Evolutionary conservation across 1,140 invertebrate genomes (phyloP), one percentile per base, ranked within the genome.

Genomic region (Drosophila punjabiensis): DNA sequence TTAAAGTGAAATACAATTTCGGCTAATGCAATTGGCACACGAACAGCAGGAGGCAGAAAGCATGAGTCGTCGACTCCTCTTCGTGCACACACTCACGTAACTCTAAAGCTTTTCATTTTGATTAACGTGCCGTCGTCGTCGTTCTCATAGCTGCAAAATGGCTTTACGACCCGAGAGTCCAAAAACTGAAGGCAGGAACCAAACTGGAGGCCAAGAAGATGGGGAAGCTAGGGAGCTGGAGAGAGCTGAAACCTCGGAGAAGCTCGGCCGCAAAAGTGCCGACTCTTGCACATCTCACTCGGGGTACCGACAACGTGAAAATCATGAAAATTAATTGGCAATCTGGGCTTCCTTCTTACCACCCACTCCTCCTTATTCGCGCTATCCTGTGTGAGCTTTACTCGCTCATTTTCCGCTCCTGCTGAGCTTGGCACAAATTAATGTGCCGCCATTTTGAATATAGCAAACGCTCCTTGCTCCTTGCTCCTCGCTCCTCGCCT

Each of bases 1-100:
- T 90, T 86, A 75, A 86, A 82, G 76, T 90, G 82, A 90, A 86
- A 80, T 82, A 86, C 87, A 86, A 86, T 91, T 58, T 91, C 76
- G 79, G 55, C 83, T 90, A 91, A 89, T 89, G 86, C 87, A 86
- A 91, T 90, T 82, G 86, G 65, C 76, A 82, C 59, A 90, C 73
- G 47, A 60, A 73, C 24, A n/a, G 52, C 37, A 58, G 16, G 48
- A 48, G 35, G 48, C 43, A 45, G 43, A 11, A 18, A 3, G 24
- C 48, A 16, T 50, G 48, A 50, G 48, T n/a, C 28, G 48, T n/a
- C 28, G 48, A 39, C 55, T 39, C 18, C 52, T 20, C 30, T 28
- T 41, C 67, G 64, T 70, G 37, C 28, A 53, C 37, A 28, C 30
- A 71, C 68, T 61, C 68, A 74, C 70, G 70, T 74, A 74, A 52